Percentiles rank a stretch among this genome's conserved stretches.
These are phyloP conservation scores for Acrobasis repandana DNA, from an alignment of 2,888 invertebrate species.

Conservation along the genomic window DNA sequence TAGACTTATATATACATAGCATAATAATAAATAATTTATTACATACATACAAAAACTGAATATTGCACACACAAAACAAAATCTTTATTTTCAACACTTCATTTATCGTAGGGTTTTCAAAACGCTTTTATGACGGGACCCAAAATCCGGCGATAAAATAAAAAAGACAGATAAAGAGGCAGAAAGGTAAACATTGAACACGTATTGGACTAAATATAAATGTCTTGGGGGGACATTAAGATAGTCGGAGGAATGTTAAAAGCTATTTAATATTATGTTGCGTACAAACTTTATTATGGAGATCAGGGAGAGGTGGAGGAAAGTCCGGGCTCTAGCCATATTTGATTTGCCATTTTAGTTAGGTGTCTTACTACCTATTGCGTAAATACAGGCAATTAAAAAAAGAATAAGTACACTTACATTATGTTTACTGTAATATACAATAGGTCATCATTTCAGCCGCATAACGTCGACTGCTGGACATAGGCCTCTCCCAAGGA, in stretches of 20 bases:
- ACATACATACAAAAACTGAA: no score
- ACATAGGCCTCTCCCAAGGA: no score
- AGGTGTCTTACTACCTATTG: no score
- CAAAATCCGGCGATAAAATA: slow-evolving; percentile 33
- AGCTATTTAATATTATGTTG: slow-evolving; percentile 84
- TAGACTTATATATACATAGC: no score
- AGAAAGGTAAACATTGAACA: slow-evolving; percentile 80
- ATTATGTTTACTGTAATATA: no score
- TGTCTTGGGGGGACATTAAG: slow-evolving; percentile 74
- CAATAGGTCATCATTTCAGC: no score
- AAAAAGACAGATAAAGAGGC: slow-evolving; percentile 66
- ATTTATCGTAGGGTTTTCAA: background rate
- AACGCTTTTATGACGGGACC: background rate
- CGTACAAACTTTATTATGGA: slow-evolving; percentile 79
- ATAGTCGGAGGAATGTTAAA: slow-evolving; percentile 79
- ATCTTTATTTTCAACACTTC: no score
- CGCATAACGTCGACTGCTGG: no score
- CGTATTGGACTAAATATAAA: slow-evolving; percentile 81
- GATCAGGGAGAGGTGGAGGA: slow-evolving; percentile 32
- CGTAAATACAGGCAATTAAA: slow-evolving; percentile 5
- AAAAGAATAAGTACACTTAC: no score
- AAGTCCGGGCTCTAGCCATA: slow-evolving; percentile 46
- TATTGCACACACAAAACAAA: no score
- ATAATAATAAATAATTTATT: no score
- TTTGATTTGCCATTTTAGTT: no score